Conservation (phyloP, 2,113 vertebrate species). For the Otis tarda region DNA sequence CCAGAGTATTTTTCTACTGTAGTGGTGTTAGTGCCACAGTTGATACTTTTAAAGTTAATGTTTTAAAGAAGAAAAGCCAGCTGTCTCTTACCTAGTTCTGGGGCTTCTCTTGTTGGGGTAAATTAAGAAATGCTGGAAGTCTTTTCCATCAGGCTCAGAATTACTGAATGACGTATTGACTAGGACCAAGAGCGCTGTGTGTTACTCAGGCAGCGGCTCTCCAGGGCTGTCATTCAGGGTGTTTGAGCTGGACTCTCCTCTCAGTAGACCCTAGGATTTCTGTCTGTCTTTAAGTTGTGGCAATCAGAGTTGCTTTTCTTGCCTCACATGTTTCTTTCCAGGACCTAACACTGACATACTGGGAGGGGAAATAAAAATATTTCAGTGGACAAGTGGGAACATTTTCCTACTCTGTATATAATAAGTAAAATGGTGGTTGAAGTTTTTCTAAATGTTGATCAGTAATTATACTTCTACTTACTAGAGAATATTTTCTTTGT, state of each 20-base stretch:
- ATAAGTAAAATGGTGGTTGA: neutral
- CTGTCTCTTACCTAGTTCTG: neutral
- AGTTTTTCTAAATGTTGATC: neutral
- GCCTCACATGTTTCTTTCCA: rapidly evolving
- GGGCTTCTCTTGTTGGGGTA: neutral
- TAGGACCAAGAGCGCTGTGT: neutral
- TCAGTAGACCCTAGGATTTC: neutral
- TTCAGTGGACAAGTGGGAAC: neutral
- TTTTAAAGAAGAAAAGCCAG: neutral
- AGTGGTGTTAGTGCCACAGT: neutral
- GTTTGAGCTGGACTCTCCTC: neutral
- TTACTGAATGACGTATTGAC: neutral
- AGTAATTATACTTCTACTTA: neutral
- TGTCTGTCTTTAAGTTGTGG: neutral
- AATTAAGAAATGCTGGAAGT: neutral
- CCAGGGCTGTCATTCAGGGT: neutral
- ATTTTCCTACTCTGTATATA: neutral
- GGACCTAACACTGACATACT: neutral
- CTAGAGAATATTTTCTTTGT: neutral
- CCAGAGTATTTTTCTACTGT: neutral
- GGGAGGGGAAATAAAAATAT: neutral
- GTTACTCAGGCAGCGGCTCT: neutral
- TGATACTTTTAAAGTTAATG: neutral
- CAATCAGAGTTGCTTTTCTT: neutral
- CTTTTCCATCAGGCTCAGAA: neutral